phyloP scores from a whole-genome alignment of 2,797 vertebrate genomes.

The Amblyopsis hoosieri region DNA sequence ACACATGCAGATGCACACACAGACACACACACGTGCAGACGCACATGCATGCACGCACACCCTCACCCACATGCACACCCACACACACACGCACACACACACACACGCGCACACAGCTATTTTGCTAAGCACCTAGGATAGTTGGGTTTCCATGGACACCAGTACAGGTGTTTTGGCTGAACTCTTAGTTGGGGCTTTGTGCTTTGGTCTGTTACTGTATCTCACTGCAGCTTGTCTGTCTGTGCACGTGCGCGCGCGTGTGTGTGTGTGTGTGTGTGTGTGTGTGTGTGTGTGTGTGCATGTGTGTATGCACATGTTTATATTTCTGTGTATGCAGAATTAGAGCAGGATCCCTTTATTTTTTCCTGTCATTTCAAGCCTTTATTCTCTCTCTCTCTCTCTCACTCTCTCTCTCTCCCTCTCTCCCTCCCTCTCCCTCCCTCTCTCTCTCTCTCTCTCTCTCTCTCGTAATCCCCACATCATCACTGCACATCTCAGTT shows the following conservation, averaged over 20 bases:
- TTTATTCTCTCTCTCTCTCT: too few relatives aligned
- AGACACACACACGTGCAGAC: not conserved
- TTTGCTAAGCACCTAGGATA: constrained; percentile 17
- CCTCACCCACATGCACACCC: not conserved
- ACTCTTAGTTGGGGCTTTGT: constrained; percentile 24
- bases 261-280: constrained; percentile 21
- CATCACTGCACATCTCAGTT: too few relatives aligned
- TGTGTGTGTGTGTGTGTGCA: constrained; percentile 14
- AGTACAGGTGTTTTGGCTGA: constrained; percentile 56
- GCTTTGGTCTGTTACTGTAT: constrained; percentile 34
- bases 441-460: too few relatives aligned
- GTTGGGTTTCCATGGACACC: constrained; percentile 65
- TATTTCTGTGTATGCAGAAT: too few relatives aligned
- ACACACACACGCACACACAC: not conserved
- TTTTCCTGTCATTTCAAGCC: too few relatives aligned
- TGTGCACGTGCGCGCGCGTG: not conserved
- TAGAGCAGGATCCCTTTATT: too few relatives aligned
- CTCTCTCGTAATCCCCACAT: too few relatives aligned
- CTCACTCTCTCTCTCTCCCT: too few relatives aligned
- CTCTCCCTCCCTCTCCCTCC: too few relatives aligned
- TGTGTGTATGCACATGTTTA: not conserved
- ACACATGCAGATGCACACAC: not conserved
- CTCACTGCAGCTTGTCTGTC: constrained; percentile 2
- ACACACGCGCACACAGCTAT: constrained; percentile 18
- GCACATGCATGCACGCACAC: not conserved